Conservation (phyloP, 2,888 invertebrate species). For the Anoplius nigerrimus region DNA sequence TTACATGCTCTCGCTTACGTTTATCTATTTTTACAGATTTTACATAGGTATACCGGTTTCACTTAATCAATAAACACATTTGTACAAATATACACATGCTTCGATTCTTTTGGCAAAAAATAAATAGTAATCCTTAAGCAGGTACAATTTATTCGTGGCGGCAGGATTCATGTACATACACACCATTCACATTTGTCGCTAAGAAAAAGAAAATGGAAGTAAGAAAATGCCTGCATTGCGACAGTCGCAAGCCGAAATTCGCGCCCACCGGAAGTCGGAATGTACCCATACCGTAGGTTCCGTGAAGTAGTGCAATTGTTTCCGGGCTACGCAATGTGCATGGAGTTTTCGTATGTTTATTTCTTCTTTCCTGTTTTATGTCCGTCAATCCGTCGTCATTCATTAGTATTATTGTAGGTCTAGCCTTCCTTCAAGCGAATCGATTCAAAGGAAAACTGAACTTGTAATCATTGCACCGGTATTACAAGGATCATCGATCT, state of each 20-base stretch:
- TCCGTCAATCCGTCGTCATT: no score
- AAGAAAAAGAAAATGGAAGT: slow-evolving; percentile 6
- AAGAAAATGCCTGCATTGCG: neutral
- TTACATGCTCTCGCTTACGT: slow-evolving; percentile 54
- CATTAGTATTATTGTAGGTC: no score
- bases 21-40: slow-evolving; percentile 45
- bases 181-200: slow-evolving; percentile 22
- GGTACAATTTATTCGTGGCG: slow-evolving; percentile 70
- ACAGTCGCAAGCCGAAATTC: neutral
- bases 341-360: neutral
- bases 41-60: slow-evolving; percentile 41
- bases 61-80: slow-evolving; percentile 30
- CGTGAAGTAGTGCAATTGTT: neutral
- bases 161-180: slow-evolving; percentile 43
- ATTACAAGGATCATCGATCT: no score
- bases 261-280: neutral
- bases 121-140: slow-evolving; percentile 73
- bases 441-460: no score
- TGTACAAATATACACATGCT: slow-evolving; percentile 60
- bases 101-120: slow-evolving; percentile 55
- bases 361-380: neutral
- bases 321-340: neutral
- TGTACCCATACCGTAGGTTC: neutral
- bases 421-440: no score
- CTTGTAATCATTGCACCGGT: no score